These are phyloP conservation scores for Arothron firmamentum DNA, from an alignment of 2,113 vertebrate species.

Conservation along the genomic window DNA sequence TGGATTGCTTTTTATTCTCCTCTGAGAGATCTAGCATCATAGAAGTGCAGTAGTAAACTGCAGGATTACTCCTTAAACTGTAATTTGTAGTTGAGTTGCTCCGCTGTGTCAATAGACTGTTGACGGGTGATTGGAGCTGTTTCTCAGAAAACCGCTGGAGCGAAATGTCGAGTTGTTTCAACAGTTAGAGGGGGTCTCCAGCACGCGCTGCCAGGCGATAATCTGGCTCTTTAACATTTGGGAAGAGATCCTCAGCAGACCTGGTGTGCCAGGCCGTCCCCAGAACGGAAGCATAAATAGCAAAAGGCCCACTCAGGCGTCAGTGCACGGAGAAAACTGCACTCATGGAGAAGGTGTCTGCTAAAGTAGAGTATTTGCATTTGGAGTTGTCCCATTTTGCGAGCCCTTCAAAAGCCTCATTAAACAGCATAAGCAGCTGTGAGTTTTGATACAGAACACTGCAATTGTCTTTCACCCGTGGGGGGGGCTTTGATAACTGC, in stretches of 20 bases:
- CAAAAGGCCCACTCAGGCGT: not conserved
- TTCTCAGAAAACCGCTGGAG: not conserved
- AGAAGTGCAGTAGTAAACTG: not conserved
- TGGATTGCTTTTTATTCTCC: too few species aligned
- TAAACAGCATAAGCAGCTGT: not conserved
- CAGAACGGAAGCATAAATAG: too few species aligned
- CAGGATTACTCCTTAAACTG: not conserved
- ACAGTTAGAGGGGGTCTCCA: conserved; percentile 8
- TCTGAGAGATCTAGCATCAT: too few species aligned
- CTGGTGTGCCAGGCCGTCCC: conserved; percentile 4
- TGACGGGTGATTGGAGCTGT: not conserved
- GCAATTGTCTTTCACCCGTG: too few species aligned
- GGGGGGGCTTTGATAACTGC: not conserved
- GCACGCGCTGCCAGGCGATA: conserved; percentile 15
- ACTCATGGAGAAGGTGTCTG: conserved; percentile 6
- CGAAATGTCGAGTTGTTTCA: conserved; percentile 5
- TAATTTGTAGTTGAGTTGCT: not conserved
- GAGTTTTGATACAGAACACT: not conserved
- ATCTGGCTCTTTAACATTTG: conserved; percentile 15
- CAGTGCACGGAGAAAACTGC: not conserved
- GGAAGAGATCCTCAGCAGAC: conserved; percentile 5
- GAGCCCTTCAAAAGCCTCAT: not conserved
- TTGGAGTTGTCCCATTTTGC: too few species aligned
- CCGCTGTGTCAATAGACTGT: not conserved
- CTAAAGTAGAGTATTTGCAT: not conserved